Conservation (phyloP, 2,888 invertebrate genomes). For the Actias luna region DNA sequence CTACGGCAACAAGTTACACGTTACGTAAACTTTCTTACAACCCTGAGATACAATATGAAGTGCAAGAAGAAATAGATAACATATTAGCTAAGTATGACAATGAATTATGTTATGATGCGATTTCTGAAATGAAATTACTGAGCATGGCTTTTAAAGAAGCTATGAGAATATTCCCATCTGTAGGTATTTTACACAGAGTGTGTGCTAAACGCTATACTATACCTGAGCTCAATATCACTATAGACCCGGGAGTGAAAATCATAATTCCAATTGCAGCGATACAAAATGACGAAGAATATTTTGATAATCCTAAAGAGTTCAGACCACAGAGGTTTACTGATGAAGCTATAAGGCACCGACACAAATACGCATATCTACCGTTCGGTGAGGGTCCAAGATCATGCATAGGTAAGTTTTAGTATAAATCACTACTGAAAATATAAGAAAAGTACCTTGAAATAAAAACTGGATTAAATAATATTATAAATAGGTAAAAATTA, state of each 20-base stretch:
- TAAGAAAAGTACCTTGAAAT: too few species aligned
- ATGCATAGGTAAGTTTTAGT: slow-evolving; percentile 18
- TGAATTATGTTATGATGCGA: slow-evolving; percentile 55
- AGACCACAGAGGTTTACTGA: slow-evolving; percentile 49
- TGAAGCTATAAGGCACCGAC: slow-evolving; percentile 22
- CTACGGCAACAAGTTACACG: slow-evolving; percentile 61
- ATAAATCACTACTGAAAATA: too few species aligned
- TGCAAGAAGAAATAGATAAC: slow-evolving; percentile 61
- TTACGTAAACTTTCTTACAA: slow-evolving; percentile 64
- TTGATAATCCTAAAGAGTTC: slow-evolving; percentile 50
- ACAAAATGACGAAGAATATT: slow-evolving; percentile 58
- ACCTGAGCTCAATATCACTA: slow-evolving; percentile 42
- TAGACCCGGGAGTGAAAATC: slow-evolving; percentile 58
- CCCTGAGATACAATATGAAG: slow-evolving; percentile 55
- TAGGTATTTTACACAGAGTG: slow-evolving; percentile 49
- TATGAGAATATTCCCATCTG: slow-evolving; percentile 53
- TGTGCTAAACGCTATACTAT: slow-evolving; percentile 48
- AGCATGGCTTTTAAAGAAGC: slow-evolving; percentile 57
- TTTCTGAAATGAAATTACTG: slow-evolving; percentile 51
- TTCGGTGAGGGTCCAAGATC: too few species aligned
- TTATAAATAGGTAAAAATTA: too few species aligned
- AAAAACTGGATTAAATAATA: too few species aligned
- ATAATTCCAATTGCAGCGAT: slow-evolving; percentile 55
- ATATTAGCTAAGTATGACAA: slow-evolving; percentile 50
- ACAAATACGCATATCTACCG: slow-evolving; percentile 32